phyloP scores from a whole-genome alignment of 1,140 invertebrate species.

The Oryctes rhinoceros region DNA sequence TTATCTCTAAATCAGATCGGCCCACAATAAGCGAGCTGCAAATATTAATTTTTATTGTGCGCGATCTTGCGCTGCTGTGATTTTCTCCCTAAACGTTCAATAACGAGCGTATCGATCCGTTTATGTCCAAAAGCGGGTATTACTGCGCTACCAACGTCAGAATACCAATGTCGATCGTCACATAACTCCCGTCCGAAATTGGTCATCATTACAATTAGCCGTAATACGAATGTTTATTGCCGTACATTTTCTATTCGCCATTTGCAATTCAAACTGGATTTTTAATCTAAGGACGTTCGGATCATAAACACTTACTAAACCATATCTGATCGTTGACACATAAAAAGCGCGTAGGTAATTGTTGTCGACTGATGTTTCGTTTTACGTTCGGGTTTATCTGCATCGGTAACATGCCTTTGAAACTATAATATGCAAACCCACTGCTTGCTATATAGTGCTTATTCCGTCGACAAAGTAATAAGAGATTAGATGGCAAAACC shows the following conservation, averaged over 20 bases:
- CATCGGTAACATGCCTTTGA: background rate
- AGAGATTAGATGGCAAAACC: no score
- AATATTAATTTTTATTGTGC: slow-evolving; percentile 45
- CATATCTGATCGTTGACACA: slow-evolving; percentile 27
- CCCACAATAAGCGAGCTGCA: slow-evolving; percentile 23
- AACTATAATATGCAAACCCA: no score
- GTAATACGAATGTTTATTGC: slow-evolving; percentile 43
- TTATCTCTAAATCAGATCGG: slow-evolving; percentile 41
- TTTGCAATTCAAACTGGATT: slow-evolving; percentile 40
- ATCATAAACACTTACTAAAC: slow-evolving; percentile 26
- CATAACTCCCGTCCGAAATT: slow-evolving; percentile 43
- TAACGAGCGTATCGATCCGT: slow-evolving; percentile 39
- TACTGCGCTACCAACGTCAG: slow-evolving; percentile 27
- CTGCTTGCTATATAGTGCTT: no score
- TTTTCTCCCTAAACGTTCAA: slow-evolving; percentile 43
- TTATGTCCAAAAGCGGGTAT: slow-evolving; percentile 42
- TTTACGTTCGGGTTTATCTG: background rate
- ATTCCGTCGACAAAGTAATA: no score
- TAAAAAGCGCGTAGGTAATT: background rate
- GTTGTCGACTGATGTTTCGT: background rate
- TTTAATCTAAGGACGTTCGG: slow-evolving; percentile 40
- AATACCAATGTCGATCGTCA: slow-evolving; percentile 45
- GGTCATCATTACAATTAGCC: slow-evolving; percentile 45
- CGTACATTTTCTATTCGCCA: slow-evolving; percentile 37
- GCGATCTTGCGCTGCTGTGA: slow-evolving; percentile 25